Evolutionary conservation across 2,797 vertebrate species (phyloP), one percentile per base, ranked within the genome.

Genomic region (Ctenopoma multispine): DNA sequence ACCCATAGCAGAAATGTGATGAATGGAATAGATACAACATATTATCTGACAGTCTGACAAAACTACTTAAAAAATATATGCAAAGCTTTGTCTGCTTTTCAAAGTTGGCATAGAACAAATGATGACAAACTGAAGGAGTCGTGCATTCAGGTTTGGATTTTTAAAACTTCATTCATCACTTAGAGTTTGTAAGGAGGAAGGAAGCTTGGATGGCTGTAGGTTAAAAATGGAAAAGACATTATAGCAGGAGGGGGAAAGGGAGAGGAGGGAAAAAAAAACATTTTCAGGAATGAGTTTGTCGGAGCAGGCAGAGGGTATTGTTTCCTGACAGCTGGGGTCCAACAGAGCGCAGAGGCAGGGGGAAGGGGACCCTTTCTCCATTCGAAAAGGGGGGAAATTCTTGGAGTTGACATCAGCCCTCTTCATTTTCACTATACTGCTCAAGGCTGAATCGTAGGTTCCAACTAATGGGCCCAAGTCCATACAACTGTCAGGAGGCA

Each of bases 221-320:
- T 94, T 95, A 95, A 95, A 95, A 95, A 95, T 95, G 94, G 94
- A 94, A 94, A 94, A 95, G 90, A 93, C 93, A 94, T 94, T 94
- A 95, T 86, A 86, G 88, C 84, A 88, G 86, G 81, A 84, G 86
- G 86, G 85, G 82, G 87, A 57, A 82, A 76, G 75, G 83, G 74
- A 78, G 76, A 80, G 84, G 80, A 78, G 77, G 75, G 71, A 29
- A 75, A 89, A 91, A 92, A 94, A 93, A 93, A 92, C 87, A 92
- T 91, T 93, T 94, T 94, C 92, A 95, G 94, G 93, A 94, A 94
- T 89, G 91, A 93, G 93, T 93, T 93, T 93, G 93, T 93, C 88
- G 87, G 91, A 93, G 92, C 92, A 93, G 93, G 92, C 89, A 90
- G 81, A 91, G 90, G 90, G 93, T 94, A 95, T 95, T 95, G 94